Percentiles rank a stretch among this genome's conserved stretches.
Evolutionary conservation across 2,888 invertebrate species (phyloP).

Genomic region (Gortyna flavago): DNA sequence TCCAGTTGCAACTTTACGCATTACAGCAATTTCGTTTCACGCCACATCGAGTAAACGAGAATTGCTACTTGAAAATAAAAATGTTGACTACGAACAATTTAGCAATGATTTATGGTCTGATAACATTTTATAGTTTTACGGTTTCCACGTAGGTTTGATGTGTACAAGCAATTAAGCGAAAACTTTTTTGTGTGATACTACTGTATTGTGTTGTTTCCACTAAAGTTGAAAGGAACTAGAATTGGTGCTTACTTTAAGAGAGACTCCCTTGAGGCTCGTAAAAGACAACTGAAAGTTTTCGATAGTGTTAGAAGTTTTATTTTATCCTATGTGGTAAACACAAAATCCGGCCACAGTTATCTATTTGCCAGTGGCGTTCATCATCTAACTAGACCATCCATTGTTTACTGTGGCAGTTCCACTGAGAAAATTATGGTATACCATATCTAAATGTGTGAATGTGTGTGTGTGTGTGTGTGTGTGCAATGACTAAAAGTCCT

Average conservation of each 20-base stretch:
- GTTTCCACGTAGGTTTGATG: constrained; percentile 21
- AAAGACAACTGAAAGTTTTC: constrained; percentile 29
- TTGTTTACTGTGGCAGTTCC: background rate
- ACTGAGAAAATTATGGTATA: background rate
- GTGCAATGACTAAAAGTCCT: too few species aligned
- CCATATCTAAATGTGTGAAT: too few species aligned
- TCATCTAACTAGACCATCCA: background rate
- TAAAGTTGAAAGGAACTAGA: constrained; percentile 5
- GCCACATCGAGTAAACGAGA: constrained; percentile 43
- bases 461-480: too few species aligned
- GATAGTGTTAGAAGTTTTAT: background rate
- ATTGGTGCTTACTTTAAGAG: constrained; percentile 23
- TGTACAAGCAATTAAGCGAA: constrained; percentile 31
- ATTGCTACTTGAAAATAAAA: constrained; percentile 53
- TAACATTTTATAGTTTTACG: constrained; percentile 39
- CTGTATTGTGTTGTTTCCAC: background rate
- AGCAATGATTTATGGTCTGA: constrained; percentile 49
- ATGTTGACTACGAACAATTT: constrained; percentile 50
- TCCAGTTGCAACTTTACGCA: constrained; percentile 51
- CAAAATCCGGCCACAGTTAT: background rate
- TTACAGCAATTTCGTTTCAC: constrained; percentile 52
- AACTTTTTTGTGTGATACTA: constrained; percentile 1
- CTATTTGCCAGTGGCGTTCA: background rate
- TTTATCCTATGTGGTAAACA: background rate
- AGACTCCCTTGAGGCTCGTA: constrained; percentile 29